A percentile compares a stretch with the other conserved stretches of the same genome.
These are phyloP conservation scores for Ramphastos sulfuratus DNA, from an alignment of 2,113 vertebrate genomes.

Conservation along the genomic window DNA sequence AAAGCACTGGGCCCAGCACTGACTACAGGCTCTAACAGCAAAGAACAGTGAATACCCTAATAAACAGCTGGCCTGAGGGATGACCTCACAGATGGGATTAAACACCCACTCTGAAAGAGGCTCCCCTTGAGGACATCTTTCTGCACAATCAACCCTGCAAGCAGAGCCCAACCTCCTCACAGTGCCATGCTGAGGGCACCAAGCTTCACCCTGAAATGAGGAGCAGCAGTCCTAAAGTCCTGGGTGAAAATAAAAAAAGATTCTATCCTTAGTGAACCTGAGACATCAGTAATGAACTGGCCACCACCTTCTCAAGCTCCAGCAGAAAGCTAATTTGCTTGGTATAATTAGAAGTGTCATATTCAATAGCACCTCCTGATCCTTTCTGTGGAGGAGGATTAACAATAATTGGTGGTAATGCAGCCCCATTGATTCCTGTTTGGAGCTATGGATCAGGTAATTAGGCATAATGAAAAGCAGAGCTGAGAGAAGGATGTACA, in stretches of 20 bases:
- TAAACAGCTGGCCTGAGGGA: fast-evolving
- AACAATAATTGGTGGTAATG: conserved; percentile 43
- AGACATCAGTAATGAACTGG: fast-evolving
- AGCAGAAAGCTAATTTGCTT: not conserved
- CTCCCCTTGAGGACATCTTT: fast-evolving
- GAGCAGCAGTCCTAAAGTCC: too few relatives aligned
- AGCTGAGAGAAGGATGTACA: not conserved
- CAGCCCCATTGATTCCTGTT: conserved; percentile 51
- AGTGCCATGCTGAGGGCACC: not conserved
- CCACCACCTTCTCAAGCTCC: not conserved
- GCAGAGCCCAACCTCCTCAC: fast-evolving
- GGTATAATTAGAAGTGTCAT: conserved; percentile 45
- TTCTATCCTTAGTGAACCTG: not conserved
- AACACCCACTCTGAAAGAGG: too few relatives aligned
- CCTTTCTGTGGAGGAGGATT: not conserved
- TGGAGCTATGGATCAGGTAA: conserved; percentile 33
- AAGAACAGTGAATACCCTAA: not conserved
- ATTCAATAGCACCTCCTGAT: conserved; percentile 36
- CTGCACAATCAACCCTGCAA: fast-evolving
- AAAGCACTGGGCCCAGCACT: too few relatives aligned
- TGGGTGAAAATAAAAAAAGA: not conserved
- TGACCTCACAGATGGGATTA: not conserved
- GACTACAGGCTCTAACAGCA: not conserved
- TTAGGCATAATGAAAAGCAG: conserved; percentile 24
- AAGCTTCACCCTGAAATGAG: too few relatives aligned